Evolutionary conservation across 2,888 invertebrate genomes (phyloP).

Genomic region (Epinotia bilunana): DNA sequence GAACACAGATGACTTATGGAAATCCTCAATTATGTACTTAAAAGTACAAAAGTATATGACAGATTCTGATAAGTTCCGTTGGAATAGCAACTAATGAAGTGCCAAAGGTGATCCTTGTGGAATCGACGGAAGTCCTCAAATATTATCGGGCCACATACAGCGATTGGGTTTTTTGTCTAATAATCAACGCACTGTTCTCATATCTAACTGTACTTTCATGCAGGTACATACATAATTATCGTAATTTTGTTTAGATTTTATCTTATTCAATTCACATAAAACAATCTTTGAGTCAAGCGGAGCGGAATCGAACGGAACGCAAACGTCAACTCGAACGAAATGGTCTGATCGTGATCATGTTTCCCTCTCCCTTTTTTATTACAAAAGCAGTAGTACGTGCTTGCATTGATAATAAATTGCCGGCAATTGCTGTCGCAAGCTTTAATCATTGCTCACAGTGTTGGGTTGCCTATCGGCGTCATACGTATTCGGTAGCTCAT

Average conservation of each 20-base stretch:
- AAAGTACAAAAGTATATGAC: too few relatives aligned
- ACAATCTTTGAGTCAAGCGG: neutral
- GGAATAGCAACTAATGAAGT: too few relatives aligned
- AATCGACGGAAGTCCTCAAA: too few relatives aligned
- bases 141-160: too few relatives aligned
- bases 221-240: too few relatives aligned
- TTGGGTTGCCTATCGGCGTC: constrained; percentile 49
- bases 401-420: constrained; percentile 59
- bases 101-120: too few relatives aligned
- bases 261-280: neutral
- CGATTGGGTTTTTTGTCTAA: too few relatives aligned
- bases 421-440: constrained; percentile 52
- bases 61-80: too few relatives aligned
- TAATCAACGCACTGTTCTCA: too few relatives aligned
- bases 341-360: constrained; percentile 25
- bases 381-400: constrained; percentile 56
- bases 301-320: constrained; percentile 11
- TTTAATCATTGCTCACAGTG: constrained; percentile 52
- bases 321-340: constrained; percentile 18
- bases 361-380: constrained; percentile 50
- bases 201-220: too few relatives aligned
- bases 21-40: too few relatives aligned
- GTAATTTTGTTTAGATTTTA: neutral
- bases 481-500: constrained; percentile 56
- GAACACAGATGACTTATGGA: too few relatives aligned